Percentiles rank a stretch among this genome's conserved stretches.
phyloP scores from a whole-genome alignment of 2,797 vertebrate genomes.

The Allenopithecus nigroviridis region DNA sequence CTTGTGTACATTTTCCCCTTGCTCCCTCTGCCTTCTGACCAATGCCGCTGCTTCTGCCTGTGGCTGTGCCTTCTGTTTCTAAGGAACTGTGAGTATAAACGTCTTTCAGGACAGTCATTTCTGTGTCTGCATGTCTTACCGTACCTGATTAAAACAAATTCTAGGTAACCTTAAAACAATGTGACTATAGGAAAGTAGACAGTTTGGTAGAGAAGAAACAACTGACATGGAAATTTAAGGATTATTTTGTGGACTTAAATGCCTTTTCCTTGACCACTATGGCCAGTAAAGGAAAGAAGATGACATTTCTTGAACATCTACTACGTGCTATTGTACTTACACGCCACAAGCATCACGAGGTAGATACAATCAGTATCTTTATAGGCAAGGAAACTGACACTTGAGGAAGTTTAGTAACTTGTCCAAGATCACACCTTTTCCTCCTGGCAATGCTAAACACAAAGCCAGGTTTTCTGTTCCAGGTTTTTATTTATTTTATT shows the following conservation, averaged over 20 bases:
- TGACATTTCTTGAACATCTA: neutral
- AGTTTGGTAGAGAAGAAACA: neutral
- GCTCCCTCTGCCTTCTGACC: neutral
- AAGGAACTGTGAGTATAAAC: neutral
- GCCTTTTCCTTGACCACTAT: neutral
- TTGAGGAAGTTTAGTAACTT: neutral
- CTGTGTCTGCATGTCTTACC: neutral
- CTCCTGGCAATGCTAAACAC: neutral
- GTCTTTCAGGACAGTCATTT: neutral
- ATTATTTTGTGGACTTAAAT: neutral
- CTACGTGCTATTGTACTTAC: neutral
- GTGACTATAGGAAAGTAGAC: neutral
- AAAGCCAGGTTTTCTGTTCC: neutral
- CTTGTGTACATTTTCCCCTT: neutral
- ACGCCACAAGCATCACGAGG: neutral
- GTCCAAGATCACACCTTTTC: neutral
- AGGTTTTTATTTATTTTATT: neutral
- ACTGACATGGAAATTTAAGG: neutral
- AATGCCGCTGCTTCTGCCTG: neutral
- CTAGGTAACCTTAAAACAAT: neutral
- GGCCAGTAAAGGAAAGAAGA: neutral
- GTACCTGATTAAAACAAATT: neutral
- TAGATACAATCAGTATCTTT: neutral
- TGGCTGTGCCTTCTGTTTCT: neutral
- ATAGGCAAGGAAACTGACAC: neutral